phyloP scores from a whole-genome alignment of 2,113 vertebrate species.

The Crotophaga sulcirostris region DNA sequence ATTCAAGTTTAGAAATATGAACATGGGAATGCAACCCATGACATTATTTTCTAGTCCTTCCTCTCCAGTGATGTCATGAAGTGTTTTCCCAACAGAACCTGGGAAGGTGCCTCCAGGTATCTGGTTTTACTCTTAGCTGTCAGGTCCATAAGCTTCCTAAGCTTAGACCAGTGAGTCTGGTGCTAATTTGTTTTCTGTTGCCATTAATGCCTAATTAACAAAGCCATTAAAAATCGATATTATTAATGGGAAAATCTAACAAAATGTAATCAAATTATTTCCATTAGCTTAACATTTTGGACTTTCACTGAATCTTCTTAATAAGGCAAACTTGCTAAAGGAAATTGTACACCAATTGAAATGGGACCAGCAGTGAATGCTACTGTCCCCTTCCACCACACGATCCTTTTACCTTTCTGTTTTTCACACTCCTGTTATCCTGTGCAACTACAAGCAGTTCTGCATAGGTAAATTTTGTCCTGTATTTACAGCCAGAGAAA shows the following conservation, averaged over 20 bases:
- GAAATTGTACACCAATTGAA: slow-evolving; percentile 1
- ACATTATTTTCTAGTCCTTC: neutral
- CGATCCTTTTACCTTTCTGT: neutral
- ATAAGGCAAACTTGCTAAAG: neutral
- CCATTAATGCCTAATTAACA: slow-evolving; percentile 34
- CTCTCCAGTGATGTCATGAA: neutral
- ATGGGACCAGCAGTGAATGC: neutral
- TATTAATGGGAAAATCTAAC: slow-evolving; percentile 38
- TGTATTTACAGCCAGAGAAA: neutral
- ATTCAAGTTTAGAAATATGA: neutral
- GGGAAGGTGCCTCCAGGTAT: neutral
- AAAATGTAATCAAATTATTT: slow-evolving; percentile 33
- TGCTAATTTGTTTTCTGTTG: slow-evolving; percentile 44
- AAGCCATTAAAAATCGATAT: slow-evolving; percentile 21
- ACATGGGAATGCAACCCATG: neutral
- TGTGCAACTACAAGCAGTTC: neutral
- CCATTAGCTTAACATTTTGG: slow-evolving; percentile 16
- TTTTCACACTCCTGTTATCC: neutral
- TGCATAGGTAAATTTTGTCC: neutral
- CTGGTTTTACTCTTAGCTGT: neutral
- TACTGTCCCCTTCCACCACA: neutral
- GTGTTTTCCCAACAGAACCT: neutral
- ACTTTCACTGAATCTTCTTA: neutral
- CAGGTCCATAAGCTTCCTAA: neutral
- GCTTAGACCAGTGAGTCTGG: neutral